A percentile compares a stretch with the other conserved stretches of the same genome.
Evolutionary conservation across 2,113 vertebrate genomes (phyloP).

Genomic region (Uria aalge): DNA sequence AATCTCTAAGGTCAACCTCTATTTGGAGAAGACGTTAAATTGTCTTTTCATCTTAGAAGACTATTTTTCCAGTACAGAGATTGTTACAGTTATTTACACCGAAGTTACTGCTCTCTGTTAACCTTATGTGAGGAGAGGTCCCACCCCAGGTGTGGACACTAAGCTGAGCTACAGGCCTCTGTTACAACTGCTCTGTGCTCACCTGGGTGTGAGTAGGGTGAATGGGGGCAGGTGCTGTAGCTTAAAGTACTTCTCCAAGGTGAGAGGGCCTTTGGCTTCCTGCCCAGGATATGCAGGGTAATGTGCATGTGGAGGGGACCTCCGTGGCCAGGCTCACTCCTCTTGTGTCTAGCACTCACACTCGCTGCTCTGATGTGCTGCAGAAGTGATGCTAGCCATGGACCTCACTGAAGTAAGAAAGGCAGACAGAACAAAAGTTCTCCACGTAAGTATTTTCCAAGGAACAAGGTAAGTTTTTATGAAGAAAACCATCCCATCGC

Average conservation of each 20-base stretch:
- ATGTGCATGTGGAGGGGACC: accelerated
- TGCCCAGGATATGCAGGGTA: accelerated
- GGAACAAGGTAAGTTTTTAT: neutral
- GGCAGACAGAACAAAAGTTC: neutral
- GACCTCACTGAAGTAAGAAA: neutral
- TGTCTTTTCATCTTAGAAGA: neutral
- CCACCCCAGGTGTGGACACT: no score
- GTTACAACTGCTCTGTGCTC: neutral
- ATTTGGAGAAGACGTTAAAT: neutral
- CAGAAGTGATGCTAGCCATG: neutral
- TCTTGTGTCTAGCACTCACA: neutral
- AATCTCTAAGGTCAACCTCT: neutral
- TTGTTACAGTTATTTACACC: neutral
- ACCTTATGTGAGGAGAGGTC: neutral
- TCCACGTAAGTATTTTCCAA: neutral
- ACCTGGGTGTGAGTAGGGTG: neutral
- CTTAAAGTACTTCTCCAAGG: neutral
- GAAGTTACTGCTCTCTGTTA: neutral
- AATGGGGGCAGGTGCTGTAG: neutral
- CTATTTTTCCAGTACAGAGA: neutral
- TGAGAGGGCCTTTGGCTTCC: neutral
- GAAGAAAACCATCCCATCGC: neutral
- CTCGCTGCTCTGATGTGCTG: accelerated
- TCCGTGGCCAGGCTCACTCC: accelerated
- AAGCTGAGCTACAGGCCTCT: neutral